Base-by-base conservation (phyloP, 2,888 invertebrate genomes). In the Conops quadrifasciatus region DNA sequence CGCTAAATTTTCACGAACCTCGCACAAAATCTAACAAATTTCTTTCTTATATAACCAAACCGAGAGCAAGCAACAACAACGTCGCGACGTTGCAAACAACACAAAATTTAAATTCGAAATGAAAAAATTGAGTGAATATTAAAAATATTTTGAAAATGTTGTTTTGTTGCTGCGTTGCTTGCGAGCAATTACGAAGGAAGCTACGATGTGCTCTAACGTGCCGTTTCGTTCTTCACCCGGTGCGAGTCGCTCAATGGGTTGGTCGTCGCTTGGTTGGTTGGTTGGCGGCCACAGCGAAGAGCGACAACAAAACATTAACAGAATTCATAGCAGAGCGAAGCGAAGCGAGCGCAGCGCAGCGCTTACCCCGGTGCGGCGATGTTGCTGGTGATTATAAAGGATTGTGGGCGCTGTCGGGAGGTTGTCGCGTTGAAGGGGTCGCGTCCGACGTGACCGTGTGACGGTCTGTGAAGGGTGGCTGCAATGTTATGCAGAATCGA, bases 101-200 rank as follows among this genome's bases (percentile, higher is more conserved):
- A 63, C 21, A 47, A 49, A 63, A 59, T 36, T 64, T 43, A 36
- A 45, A 45, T 43, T 49, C n/a, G 9, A 49, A 64, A 64, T 43
- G 9, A n/a, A 49, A 49, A 64, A 47, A 64, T 49, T 36, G 43
- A 62, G 43, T 36, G 36, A 64, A 24, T 64, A 16, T 59, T 26
- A 59, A 30, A n/a, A n/a, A 59, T 59, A 59, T 59, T 64, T 64
- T 26, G 47, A 64, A 47, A 64, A 47, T 49, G 19, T 49, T 4
- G 19, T 49, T 49, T 49, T 49, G 2, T n/a, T 26, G 16, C 45
- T 49, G 64, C 64, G 47, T 64, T 49, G 26, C 15, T 15, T 47
- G 64, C 45, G 47, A 45, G 15, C 47, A 64, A 64, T 66, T 36
- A 43, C 56, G 66, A 66, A 56, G 56, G 53, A 56, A 30, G 56